Percentiles rank a stretch among this genome's conserved stretches.
Conservation (phyloP, 1,140 invertebrate genomes). For the Lucilia cuprina region DNA sequence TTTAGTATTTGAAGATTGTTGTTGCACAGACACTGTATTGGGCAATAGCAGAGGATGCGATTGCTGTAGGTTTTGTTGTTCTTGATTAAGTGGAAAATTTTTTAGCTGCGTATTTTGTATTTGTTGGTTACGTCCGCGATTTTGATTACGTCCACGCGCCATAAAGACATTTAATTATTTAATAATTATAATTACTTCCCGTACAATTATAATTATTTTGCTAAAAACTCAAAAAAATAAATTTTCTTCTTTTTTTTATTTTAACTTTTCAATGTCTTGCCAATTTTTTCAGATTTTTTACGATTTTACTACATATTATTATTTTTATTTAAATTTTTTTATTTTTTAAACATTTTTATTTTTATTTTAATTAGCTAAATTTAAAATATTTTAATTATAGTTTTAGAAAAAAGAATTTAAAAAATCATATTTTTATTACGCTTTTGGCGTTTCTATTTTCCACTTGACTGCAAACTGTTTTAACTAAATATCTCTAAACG, state of each 20-base stretch:
- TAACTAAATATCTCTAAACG: constrained; percentile 18
- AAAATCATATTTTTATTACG: background rate
- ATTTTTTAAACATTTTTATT: background rate
- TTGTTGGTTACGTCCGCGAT: constrained; percentile 44
- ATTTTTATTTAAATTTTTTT: background rate
- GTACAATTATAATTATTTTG: background rate
- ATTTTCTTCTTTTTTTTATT: background rate
- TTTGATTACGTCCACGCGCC: constrained; percentile 61
- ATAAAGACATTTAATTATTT: constrained; percentile 42
- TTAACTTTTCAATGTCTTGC: background rate
- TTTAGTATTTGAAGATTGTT: background rate
- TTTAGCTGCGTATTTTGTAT: constrained; percentile 40
- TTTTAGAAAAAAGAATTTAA: background rate
- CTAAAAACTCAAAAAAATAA: background rate
- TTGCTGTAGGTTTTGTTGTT: constrained; percentile 38
- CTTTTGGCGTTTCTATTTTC: background rate
- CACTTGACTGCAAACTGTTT: background rate
- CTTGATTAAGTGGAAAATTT: constrained; percentile 35
- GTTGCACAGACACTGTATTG: background rate
- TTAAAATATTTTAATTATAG: background rate
- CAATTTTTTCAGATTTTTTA: background rate
- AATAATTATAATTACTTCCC: constrained; percentile 9
- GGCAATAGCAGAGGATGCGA: constrained; percentile 38
- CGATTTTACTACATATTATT: background rate
- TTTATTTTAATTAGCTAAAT: background rate